A percentile compares a stretch with the other conserved stretches of the same genome.
These are phyloP conservation scores for Daboia siamensis DNA, from an alignment of 2,113 vertebrate genomes.

Conservation along the genomic window DNA sequence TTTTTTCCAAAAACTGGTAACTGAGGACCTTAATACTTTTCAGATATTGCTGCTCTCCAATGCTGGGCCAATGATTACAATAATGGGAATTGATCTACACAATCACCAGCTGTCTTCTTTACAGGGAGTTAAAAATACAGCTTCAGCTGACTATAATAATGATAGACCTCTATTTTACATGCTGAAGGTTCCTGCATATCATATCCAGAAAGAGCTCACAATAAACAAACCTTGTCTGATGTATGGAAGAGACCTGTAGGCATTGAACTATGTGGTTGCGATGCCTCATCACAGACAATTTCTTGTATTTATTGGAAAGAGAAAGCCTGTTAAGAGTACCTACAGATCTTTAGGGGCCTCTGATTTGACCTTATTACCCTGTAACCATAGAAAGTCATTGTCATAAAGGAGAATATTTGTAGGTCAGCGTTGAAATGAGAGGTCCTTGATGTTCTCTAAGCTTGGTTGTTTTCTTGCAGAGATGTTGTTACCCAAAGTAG, in stretches of 20 bases:
- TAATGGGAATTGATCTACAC: not conserved
- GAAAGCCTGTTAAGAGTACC: not conserved
- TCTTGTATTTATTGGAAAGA: not conserved
- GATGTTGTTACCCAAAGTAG: too few species aligned
- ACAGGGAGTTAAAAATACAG: not conserved
- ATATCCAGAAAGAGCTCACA: not conserved
- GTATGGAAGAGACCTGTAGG: not conserved
- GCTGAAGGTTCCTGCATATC: not conserved
- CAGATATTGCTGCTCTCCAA: not conserved
- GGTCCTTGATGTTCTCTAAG: not conserved
- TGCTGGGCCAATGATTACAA: not conserved
- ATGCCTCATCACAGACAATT: not conserved
- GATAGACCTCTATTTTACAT: not conserved
- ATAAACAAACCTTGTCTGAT: not conserved
- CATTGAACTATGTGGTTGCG: not conserved
- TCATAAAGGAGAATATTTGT: not conserved
- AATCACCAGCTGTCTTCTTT: not conserved
- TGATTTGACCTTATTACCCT: not conserved
- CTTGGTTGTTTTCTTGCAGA: too few species aligned
- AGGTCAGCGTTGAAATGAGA: not conserved
- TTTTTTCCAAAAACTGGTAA: constrained; percentile 9
- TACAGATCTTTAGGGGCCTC: not conserved
- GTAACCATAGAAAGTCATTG: not conserved
- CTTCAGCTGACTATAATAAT: not conserved
- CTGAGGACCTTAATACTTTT: not conserved